Conservation (phyloP, 2,888 invertebrate genomes). For the Conchocele bisecta region DNA sequence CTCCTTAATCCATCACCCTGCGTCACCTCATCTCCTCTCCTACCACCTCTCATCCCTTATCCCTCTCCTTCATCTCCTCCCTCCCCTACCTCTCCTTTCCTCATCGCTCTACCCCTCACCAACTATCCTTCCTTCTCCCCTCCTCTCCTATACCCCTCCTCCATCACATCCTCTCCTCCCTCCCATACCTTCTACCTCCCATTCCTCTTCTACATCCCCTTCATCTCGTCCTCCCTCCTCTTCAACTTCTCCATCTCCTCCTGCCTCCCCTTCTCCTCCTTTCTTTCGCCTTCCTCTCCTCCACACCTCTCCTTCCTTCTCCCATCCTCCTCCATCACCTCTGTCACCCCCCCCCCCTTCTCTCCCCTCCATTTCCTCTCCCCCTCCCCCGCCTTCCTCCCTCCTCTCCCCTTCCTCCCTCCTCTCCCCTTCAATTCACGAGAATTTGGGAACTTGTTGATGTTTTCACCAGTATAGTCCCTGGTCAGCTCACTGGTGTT, state of each 20-base stretch:
- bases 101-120: too few relatives aligned
- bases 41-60: neutral
- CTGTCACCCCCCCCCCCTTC: slow-evolving; percentile 9
- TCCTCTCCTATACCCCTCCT: neutral
- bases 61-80: neutral
- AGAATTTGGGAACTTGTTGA: too few relatives aligned
- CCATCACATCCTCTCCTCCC: neutral
- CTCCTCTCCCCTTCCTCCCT: neutral
- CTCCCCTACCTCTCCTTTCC: neutral
- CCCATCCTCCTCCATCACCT: slow-evolving; percentile 30
- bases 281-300: neutral
- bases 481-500: too few relatives aligned
- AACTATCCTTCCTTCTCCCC: neutral
- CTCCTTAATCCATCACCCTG: neutral
- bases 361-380: neutral
- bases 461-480: too few relatives aligned
- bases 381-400: neutral
- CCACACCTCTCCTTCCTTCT: neutral
- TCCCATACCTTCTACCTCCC: neutral
- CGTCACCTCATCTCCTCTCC: neutral
- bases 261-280: neutral
- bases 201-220: neutral
- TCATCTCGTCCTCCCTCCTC: neutral
- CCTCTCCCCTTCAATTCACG: neutral
- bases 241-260: neutral